Evolutionary conservation across 2,113 vertebrate genomes (phyloP).

Genomic region (Sander vitreus): DNA sequence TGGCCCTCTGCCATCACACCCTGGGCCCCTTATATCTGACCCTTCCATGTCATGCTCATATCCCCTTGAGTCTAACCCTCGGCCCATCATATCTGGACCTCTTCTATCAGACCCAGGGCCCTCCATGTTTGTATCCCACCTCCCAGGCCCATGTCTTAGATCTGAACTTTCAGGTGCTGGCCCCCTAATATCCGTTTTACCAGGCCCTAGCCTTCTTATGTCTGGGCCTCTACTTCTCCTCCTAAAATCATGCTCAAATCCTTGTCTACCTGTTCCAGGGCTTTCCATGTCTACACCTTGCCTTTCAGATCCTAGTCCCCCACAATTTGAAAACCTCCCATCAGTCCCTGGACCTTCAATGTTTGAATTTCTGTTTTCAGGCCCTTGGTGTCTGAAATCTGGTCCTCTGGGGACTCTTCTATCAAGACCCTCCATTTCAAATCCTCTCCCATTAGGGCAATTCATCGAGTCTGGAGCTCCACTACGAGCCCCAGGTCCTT

Average conservation of each 20-base stretch:
- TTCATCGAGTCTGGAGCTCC: slow-evolving; percentile 22
- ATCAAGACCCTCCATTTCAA: slow-evolving; percentile 39
- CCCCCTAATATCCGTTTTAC: slow-evolving; percentile 12
- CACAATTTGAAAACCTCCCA: slow-evolving; percentile 40
- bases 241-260: slow-evolving; percentile 48
- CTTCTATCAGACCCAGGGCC: not conserved
- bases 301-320: slow-evolving; percentile 43
- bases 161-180: slow-evolving; percentile 20
- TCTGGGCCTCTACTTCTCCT: slow-evolving; percentile 39
- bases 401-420: slow-evolving; percentile 38
- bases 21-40: not conserved
- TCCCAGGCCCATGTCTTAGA: slow-evolving; percentile 21
- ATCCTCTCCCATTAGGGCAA: slow-evolving; percentile 49
- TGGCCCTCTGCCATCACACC: not conserved
- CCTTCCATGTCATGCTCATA: slow-evolving; percentile 3
- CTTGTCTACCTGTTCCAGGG: slow-evolving; percentile 20
- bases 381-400: slow-evolving; percentile 13
- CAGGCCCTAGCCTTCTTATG: slow-evolving; percentile 34
- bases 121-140: slow-evolving; percentile 46
- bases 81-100: not conserved
- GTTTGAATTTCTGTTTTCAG: slow-evolving; percentile 40
- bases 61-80: slow-evolving; percentile 14
- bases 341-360: slow-evolving; percentile 25
- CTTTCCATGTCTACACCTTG: slow-evolving; percentile 27
- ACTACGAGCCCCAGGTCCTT: slow-evolving; percentile 15